Base-by-base conservation (phyloP, 35 echinoderm and acorn worm species). In the Apostichopus parvimensis region DNA sequence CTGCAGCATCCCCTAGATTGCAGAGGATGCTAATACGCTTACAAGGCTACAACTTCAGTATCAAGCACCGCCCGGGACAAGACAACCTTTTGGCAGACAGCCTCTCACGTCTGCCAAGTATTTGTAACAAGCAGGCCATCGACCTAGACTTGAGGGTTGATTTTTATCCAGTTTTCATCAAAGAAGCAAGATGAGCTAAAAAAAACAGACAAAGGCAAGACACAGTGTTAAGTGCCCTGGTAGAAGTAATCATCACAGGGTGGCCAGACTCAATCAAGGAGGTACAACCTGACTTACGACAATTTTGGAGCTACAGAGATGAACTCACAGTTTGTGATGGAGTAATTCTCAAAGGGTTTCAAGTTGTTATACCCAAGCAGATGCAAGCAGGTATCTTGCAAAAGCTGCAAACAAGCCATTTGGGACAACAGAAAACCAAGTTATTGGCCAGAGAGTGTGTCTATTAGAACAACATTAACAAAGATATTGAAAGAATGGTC, bases 391-490 rank as follows among this genome's bases (percentile, higher is more conserved):
- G 14, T 15, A 65, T 65, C 61, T 15, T 65, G 8, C 61, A 65
- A 65, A 8, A 92, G 60, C 65, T 94, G 56, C 93, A 94, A 8
- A 90, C 77, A 53, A 79, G 72, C 4, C 90, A 92, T 56, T 53
- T 93, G n/a, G 57, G 87, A 7, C 89, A 91, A 13, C 87, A 96
- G 45, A 91, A 87, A 72, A 91, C 75, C 14, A 79, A 93, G 56
- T 13, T 80, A 54, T 82, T 96, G 17, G 92, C 92, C 18, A 93
- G 78, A 82, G 88, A 93, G 4, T 58, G 86, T 11, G 94, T 95
- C 17, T 95, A 83, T 75, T 93, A 90, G 94, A 91, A 91, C 52
- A 79, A 79, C 2, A 95, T 93, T n/a, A 93, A 93, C 34, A 84
- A 90, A 34, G 78, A 95, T 24, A 93, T 91, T 58, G 94, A 91